phyloP scores from a whole-genome alignment of 2,797 vertebrate genomes.

The Vultur gryphus region DNA sequence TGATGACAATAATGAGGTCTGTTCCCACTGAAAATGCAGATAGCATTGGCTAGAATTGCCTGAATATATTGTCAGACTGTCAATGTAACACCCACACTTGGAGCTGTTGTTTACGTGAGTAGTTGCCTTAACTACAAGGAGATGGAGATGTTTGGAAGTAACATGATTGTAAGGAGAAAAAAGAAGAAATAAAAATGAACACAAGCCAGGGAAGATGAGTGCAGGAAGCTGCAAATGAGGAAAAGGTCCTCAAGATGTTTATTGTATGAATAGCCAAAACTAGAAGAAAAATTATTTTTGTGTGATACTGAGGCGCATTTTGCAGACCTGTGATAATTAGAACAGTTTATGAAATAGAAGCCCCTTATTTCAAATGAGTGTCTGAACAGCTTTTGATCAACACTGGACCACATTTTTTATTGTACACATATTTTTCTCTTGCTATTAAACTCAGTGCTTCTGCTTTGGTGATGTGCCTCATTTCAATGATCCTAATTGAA shows the following conservation, averaged over 20 bases:
- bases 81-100: not conserved
- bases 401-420: not conserved
- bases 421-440: not conserved
- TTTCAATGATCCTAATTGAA: not conserved
- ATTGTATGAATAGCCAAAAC: not conserved
- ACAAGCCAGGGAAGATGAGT: not conserved
- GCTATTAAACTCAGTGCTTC: not conserved
- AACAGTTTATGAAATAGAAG: not conserved
- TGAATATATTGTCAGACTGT: not conserved
- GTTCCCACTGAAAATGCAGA: not conserved
- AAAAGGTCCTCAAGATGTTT: not conserved
- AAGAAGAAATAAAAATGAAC: not conserved
- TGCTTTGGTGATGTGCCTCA: not conserved
- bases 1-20: not conserved
- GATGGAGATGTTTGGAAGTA: not conserved
- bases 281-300: not conserved
- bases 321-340: not conserved
- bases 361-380: not conserved
- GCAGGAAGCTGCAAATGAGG: not conserved
- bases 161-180: not conserved
- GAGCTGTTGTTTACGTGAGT: not conserved
- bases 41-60: not conserved
- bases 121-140: not conserved
- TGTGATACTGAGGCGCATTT: not conserved
- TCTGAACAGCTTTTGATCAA: not conserved